Base-by-base conservation (phyloP, 2,797 vertebrate species). In the Loris lydekkerianus region DNA sequence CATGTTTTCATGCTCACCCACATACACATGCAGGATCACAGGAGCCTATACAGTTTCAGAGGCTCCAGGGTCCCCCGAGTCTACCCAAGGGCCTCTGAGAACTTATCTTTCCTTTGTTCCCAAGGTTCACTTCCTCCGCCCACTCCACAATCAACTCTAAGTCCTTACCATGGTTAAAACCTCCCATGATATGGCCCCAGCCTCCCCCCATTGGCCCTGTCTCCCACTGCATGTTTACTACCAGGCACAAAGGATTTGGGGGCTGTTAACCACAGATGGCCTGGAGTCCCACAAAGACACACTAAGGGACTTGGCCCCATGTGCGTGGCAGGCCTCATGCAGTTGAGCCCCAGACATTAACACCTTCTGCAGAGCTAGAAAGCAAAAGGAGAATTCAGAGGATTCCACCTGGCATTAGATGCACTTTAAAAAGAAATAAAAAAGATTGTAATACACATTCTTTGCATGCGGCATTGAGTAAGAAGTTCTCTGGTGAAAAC, bases 401-500 rank as follows among this genome's bases (percentile, higher is more conserved):
- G 63, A 29, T 27, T 49, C 40, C 80, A 70, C 56, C 81, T 9
- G 29, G 53, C 72, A 82, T 63, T 69, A 81, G 61, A 61, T 29
- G 46, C 37, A 43, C 21, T 86, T 92, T 43, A n/a, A 43, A 86
- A 53, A 49, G 53, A 58, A 58, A 75, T 9, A 14, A 46, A 63
- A 40, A 56, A 67, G 43, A 58, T 60, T 60, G 11, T 78, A 73
- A 73, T 9, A 34, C 21, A 61, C 58, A 14, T 86, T 86, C 82
- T 91, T 84, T 82, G 49, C 53, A 40, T 21, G 34, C 49, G 46
- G 61, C 43, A 1, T 8, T 17, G 21, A 70, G 70, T 60, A 49
- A 61, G 31, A 85, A 9, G 34, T 70, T 76, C 81, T 70, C 81
- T 78, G 91, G 90, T 43, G 46, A 89, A 93, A 82, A 82, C 34